A percentile compares a stretch with the other conserved stretches of the same genome.
These are phyloP conservation scores for Pycnonotus jocosus DNA, from an alignment of 2,113 vertebrate species.

Conservation along the genomic window DNA sequence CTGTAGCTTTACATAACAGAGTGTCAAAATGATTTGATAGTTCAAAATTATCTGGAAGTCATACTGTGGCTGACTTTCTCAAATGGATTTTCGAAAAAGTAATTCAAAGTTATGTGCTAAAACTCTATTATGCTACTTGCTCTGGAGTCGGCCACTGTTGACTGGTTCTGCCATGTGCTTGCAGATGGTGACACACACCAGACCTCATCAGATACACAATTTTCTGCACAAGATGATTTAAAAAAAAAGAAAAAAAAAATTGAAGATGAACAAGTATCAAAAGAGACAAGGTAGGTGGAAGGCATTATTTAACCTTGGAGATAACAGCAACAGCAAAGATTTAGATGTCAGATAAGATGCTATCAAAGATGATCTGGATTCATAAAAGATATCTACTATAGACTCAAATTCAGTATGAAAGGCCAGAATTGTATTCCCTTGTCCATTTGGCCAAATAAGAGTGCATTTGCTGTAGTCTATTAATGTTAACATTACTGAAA, in stretches of 20 bases:
- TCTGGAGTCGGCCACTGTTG: not conserved
- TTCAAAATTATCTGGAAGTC: constrained; percentile 11
- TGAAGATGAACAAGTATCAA: not conserved
- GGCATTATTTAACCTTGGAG: not conserved
- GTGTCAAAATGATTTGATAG: constrained; percentile 4
- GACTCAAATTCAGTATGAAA: not conserved
- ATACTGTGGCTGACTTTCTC: not conserved
- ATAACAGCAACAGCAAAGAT: not conserved
- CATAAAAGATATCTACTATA: not conserved
- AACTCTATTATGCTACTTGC: not conserved
- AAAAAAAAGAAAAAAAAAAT: not conserved
- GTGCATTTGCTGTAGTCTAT: not conserved
- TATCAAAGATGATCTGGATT: not conserved
- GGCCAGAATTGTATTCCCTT: not conserved
- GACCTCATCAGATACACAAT: not conserved
- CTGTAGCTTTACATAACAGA: not conserved
- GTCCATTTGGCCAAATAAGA: not conserved
- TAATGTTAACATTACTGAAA: not conserved
- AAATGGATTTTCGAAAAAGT: constrained; percentile 23
- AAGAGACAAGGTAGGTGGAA: not conserved
- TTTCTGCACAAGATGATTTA: not conserved
- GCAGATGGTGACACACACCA: not conserved
- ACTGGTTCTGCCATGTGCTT: not conserved
- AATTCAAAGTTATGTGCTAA: constrained; percentile 16
- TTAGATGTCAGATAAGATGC: not conserved